Evolutionary conservation across 2,113 vertebrate species (phyloP).

Genomic region (Podarcis muralis): DNA sequence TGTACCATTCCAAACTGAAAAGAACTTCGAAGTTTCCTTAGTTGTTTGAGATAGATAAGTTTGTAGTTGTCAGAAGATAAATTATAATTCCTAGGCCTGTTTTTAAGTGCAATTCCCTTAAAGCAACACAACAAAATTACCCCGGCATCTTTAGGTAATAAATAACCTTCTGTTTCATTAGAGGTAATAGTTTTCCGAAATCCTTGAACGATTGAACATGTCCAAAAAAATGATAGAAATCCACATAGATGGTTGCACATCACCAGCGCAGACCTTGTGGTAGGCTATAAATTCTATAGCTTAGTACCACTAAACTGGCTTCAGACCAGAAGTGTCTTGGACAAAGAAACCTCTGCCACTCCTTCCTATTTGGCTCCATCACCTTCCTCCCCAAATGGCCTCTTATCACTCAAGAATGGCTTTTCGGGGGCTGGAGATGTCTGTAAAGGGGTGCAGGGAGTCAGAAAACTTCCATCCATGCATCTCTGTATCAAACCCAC

Average conservation of each 20-base stretch:
- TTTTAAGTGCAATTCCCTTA: not conserved
- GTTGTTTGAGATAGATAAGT: not conserved
- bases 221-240: not conserved
- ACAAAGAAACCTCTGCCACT: no score
- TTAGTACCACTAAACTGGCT: not conserved
- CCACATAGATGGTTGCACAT: not conserved
- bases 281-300: not conserved
- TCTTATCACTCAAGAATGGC: no score
- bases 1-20: not conserved
- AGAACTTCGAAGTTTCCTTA: not conserved
- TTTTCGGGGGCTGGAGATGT: no score
- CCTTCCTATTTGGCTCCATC: no score
- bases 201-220: not conserved
- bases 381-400: no score
- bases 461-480: no score
- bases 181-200: not conserved
- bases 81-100: not conserved
- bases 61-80: not conserved
- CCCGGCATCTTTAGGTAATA: not conserved
- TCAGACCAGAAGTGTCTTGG: not conserved
- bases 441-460: no score
- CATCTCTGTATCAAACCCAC: no score
- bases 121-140: not conserved
- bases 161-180: not conserved
- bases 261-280: not conserved